phyloP scores from a whole-genome alignment of 2,113 vertebrate species.

The Hyperoodon ampullatus region DNA sequence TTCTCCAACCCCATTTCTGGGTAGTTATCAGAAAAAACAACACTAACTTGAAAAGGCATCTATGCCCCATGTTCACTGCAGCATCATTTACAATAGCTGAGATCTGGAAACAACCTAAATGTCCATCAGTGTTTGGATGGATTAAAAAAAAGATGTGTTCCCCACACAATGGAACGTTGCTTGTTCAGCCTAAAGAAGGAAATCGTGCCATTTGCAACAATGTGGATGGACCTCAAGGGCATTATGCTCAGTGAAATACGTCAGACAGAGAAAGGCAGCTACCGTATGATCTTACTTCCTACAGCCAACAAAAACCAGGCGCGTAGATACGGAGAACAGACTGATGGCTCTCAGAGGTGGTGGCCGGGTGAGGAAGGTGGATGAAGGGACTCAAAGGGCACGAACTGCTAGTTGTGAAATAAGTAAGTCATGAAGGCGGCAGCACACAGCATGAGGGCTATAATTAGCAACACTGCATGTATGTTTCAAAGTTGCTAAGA shows the following conservation, averaged over 20 bases:
- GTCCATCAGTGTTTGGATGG: background rate
- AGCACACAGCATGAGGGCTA: no score
- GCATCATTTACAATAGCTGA: background rate
- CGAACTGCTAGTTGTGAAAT: background rate
- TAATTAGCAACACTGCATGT: background rate
- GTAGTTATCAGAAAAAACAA: background rate
- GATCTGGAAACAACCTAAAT: background rate
- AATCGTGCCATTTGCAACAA: background rate
- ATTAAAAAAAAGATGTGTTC: background rate
- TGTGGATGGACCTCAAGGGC: background rate
- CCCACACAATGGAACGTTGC: background rate
- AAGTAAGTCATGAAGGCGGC: background rate
- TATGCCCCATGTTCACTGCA: background rate
- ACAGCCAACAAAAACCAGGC: background rate
- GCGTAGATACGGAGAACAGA: background rate
- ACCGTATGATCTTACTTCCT: background rate
- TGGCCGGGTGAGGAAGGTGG: background rate
- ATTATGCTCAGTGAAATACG: no score
- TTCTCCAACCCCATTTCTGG: background rate
- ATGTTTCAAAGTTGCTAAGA: background rate
- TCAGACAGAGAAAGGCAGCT: background rate
- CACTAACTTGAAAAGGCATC: background rate
- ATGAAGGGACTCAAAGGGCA: background rate
- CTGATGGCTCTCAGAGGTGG: fast-evolving
- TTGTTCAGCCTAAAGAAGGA: background rate